Evolutionary conservation across 2,797 vertebrate species (phyloP), one percentile per base, ranked within the genome.

Genomic region (Neoniphon sammara): DNA sequence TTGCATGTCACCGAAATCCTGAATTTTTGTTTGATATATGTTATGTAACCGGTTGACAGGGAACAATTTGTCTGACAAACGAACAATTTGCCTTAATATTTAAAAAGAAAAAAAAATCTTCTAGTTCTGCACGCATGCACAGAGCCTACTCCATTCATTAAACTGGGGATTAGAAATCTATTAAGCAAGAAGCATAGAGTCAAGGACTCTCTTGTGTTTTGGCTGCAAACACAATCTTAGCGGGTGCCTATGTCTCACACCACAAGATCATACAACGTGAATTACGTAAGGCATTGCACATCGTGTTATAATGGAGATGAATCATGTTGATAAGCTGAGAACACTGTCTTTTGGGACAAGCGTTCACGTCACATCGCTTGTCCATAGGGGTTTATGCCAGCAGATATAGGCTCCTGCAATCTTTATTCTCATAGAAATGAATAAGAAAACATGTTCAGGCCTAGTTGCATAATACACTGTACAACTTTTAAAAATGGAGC

Each of bases 311-410:
- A 85, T 10, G 25, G 49, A 80, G 86, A 90, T 88, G 80, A 66
- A 90, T 89, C 87, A 47, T 49, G 25, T 44, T 85, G 88, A 90
- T 90, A 85, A 83, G 66, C 60, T 69, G 77, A 85, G 84, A 56
- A 84, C 85, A 64, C 62, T 66, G 86, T 81, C 73, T 80, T 75
- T 5, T 66, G 66, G 79, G 81, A 75, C 79, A 18, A 61, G 55
- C 64, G 17, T 70, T 64, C 73, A 76, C 54, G n/a, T 77, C 64
- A 69, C 58, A 74, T 69, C 72, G 82, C 65, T 58, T 73, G 57
- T 85, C 73, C 62, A 4, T 23, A 12, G 57, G 27, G 56, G 73
- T 42, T 70, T 66, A 60, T 68, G 31, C 42, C 67, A 11, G 62
- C 74, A 64, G 57, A 66, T 27, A 60, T 68, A 66, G 66, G 42